Percentiles rank a stretch among this genome's conserved stretches.
phyloP scores from a whole-genome alignment of 2,888 invertebrate genomes.

The Timandra comae region DNA sequence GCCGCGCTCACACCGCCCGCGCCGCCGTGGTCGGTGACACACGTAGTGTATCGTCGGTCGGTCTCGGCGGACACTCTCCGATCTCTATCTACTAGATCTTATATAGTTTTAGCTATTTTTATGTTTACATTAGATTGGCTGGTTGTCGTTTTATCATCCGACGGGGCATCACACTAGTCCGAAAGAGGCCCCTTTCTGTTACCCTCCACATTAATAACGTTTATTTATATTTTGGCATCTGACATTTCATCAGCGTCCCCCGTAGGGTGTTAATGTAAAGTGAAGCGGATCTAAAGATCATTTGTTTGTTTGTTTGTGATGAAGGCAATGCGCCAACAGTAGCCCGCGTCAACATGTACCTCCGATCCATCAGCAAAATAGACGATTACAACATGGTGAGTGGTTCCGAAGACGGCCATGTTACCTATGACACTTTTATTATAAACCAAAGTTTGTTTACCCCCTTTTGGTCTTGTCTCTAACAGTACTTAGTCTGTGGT shows the following conservation, averaged over 20 bases:
- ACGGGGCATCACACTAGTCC: not conserved
- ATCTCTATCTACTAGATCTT: slow-evolving; percentile 5
- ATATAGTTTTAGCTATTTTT: slow-evolving; percentile 23
- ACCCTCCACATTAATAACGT: slow-evolving; percentile 34
- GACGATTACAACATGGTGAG: slow-evolving; percentile 99
- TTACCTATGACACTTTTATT: slow-evolving; percentile 51
- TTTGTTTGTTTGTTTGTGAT: slow-evolving; percentile 57
- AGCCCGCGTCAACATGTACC: slow-evolving; percentile 96
- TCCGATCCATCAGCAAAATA: slow-evolving; percentile 99
- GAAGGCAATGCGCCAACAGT: slow-evolving; percentile 89
- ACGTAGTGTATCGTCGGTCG: too few relatives aligned
- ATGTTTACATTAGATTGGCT: slow-evolving; percentile 41
- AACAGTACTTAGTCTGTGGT: not conserved
- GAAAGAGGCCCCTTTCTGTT: too few relatives aligned
- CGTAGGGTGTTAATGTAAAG: too few relatives aligned
- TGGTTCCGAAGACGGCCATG: slow-evolving; percentile 54
- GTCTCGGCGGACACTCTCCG: too few relatives aligned
- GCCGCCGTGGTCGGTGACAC: slow-evolving; percentile 17
- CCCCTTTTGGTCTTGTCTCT: too few relatives aligned
- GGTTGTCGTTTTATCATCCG: slow-evolving; percentile 30
- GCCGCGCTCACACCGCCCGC: slow-evolving; percentile 2
- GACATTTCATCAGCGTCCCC: slow-evolving; percentile 48
- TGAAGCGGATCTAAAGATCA: too few relatives aligned
- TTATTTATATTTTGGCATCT: slow-evolving; percentile 49
- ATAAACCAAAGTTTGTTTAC: slow-evolving; percentile 46